Evolutionary conservation across 2,797 vertebrate genomes (phyloP), one percentile per base, ranked within the genome.

Genomic region (Carcharodon carcharias): DNA sequence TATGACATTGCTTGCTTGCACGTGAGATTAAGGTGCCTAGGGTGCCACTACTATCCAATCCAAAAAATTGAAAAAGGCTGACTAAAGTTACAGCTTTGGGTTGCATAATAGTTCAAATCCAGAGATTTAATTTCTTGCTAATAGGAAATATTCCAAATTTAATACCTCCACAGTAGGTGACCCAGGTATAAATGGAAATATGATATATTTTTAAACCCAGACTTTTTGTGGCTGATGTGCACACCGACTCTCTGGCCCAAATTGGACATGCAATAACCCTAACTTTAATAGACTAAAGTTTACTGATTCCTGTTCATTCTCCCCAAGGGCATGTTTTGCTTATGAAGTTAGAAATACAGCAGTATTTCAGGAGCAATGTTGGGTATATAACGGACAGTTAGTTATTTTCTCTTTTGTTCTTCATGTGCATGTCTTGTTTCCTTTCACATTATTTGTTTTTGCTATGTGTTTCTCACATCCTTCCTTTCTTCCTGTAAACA

Each of bases 161-260:
- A 61, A 61, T 21, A 35, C 26, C 12, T 58, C 9, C 28, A 16
- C 3, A 58, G 50, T 11, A 28, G 26, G 2, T 0, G 11, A 63
- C 11, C 1, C 4, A 18, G 14, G 16, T 0, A 4, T 61, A 21
- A 61, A 63, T 4, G 58, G 4, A 92, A 92, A 61, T 8, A 31
- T n/a, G 35, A 92, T 63, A n/a, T 61, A 92, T 92, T 61, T 91
- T 92, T 92, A 92, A 91, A 61, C 35, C 12, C 31, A 91, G 88
- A 61, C 31, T 61, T n/a, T 61, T 91, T 91, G 54, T 61, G 11
- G 14, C 56, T 91, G 56, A 4, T 92, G 35, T 92, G 35, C 5
- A 61, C 31, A 35, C 12, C 1, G 35, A 61, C 56, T n/a, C 4
- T 35, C 31, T 63, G 89, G 5, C 58, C 5, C 12, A 63, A 63